Evolutionary conservation across 2,797 vertebrate species (phyloP).

Genomic region (Enteromius trimaculatus): DNA sequence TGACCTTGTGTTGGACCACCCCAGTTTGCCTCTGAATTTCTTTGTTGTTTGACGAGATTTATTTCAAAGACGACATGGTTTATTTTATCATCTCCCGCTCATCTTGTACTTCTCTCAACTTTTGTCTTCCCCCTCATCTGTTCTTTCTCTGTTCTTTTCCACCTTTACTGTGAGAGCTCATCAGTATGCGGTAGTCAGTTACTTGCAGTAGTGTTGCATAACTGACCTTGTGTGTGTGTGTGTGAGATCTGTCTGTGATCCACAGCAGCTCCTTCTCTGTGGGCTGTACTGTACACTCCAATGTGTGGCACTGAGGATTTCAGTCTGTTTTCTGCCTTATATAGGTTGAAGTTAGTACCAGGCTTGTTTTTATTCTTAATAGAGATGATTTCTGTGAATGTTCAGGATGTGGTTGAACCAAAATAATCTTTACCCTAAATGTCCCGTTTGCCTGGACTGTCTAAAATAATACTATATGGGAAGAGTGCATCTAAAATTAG

Average conservation of each 20-base stretch:
- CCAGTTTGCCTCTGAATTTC: not conserved
- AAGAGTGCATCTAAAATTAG: conserved; percentile 36
- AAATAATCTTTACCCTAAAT: not conserved
- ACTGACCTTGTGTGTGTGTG: conserved; percentile 83
- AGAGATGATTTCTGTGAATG: not conserved
- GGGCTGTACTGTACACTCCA: conserved; percentile 10
- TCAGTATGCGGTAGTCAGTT: conserved; percentile 85
- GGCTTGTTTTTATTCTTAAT: not conserved
- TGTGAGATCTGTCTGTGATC: conserved; percentile 57
- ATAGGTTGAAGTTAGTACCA: not conserved
- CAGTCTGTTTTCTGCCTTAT: not conserved
- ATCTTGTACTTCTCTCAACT: not conserved
- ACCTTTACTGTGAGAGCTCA: conserved; percentile 67
- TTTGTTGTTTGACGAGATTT: not conserved
- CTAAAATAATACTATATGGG: conserved; percentile 34
- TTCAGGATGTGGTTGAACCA: not conserved
- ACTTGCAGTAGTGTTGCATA: conserved; percentile 88
- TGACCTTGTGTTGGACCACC: conserved; percentile 29
- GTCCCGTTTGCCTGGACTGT: not conserved
- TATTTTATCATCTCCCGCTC: not conserved
- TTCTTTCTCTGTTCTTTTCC: not conserved
- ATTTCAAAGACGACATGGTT: not conserved
- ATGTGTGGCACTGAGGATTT: not conserved
- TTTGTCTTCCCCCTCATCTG: conserved; percentile 14
- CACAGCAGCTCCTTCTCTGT: conserved; percentile 23